These are phyloP conservation scores for Chironomus tentans DNA, from an alignment of 2,888 invertebrate species.

Conservation along the genomic window DNA sequence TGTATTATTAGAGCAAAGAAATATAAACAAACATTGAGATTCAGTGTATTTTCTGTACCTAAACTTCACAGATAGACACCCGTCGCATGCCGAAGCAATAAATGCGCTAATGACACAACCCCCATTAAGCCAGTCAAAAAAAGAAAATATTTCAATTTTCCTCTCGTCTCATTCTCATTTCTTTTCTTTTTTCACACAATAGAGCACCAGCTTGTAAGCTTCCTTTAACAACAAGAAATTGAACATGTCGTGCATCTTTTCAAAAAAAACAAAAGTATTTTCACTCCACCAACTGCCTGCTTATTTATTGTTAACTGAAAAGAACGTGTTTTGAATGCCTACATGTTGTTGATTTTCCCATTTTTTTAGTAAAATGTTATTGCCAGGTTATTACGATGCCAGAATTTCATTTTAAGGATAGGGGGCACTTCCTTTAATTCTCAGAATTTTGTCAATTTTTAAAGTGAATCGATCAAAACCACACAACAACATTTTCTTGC, in stretches of 20 bases:
- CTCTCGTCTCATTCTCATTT: not conserved
- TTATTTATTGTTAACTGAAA: slow-evolving; percentile 27
- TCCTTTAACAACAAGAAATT: too few species aligned
- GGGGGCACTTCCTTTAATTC: not conserved
- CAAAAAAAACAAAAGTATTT: not conserved
- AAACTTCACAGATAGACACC: too few species aligned
- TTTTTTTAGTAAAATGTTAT: too few species aligned
- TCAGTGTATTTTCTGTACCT: too few species aligned
- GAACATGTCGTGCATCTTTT: not conserved
- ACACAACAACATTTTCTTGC: not conserved
- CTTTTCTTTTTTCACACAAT: slow-evolving; percentile 3
- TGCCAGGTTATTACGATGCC: not conserved
- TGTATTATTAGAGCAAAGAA: too few species aligned
- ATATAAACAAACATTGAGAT: too few species aligned
- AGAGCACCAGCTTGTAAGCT: slow-evolving; percentile 7
- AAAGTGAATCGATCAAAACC: not conserved
- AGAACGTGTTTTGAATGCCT: slow-evolving; percentile 26
- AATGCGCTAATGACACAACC: too few species aligned
- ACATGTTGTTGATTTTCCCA: not conserved
- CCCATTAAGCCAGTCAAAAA: not conserved
- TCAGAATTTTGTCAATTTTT: not conserved
- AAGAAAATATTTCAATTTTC: too few species aligned
- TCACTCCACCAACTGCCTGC: slow-evolving; percentile 19
- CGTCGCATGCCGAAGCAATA: too few species aligned
- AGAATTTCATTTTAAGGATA: not conserved